phyloP scores from a whole-genome alignment of 2,113 vertebrate genomes.

The Thunnus maccoyii region DNA sequence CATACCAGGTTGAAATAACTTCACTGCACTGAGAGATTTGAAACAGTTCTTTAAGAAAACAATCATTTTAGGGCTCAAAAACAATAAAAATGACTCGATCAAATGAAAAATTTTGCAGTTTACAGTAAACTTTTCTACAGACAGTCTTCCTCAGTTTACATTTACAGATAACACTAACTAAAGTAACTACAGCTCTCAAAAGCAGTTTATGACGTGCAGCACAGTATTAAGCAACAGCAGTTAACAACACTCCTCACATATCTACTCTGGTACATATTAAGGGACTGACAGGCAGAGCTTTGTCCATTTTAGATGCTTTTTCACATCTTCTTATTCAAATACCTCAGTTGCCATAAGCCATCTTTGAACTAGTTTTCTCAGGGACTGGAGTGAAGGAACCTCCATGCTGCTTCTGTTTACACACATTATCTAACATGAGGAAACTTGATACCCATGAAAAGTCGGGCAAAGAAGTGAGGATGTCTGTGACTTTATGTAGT shows the following conservation, averaged over 20 bases:
- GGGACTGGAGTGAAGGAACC: conserved; percentile 3
- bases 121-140: background rate
- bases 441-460: conserved; percentile 19
- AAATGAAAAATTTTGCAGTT: background rate
- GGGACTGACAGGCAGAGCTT: conserved; percentile 21
- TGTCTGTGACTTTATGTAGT: conserved; percentile 6
- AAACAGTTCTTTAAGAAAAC: no score
- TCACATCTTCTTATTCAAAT: conserved; percentile 32
- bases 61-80: background rate
- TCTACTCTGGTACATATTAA: conserved; percentile 12
- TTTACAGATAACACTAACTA: background rate
- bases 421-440: background rate
- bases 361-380: conserved; percentile 27
- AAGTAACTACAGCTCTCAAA: conserved; percentile 13
- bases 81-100: background rate
- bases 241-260: background rate
- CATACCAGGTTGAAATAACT: accelerated
- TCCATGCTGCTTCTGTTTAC: conserved; percentile 27
- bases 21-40: background rate
- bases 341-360: conserved; percentile 31
- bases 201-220: background rate
- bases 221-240: conserved; percentile 1
- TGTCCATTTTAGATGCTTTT: conserved; percentile 17
- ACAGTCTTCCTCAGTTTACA: background rate
- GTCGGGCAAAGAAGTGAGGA: conserved; percentile 9